phyloP scores from a whole-genome alignment of 2,888 invertebrate species.

The Galeopsomyia nigrocyanea region DNA sequence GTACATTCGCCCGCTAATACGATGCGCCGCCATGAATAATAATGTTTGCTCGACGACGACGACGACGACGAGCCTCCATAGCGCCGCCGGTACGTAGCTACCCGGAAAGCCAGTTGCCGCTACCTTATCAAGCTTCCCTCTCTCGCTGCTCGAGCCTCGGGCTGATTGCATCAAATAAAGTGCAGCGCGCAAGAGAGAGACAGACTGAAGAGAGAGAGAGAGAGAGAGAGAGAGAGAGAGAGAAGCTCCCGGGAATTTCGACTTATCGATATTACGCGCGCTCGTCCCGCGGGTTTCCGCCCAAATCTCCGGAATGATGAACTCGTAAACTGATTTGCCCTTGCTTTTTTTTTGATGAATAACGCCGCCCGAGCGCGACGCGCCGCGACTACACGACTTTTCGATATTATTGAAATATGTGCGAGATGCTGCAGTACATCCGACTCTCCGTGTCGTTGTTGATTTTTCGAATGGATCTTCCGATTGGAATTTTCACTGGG shows the following conservation, averaged over 20 bases:
- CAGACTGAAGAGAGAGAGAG: constrained; percentile 19
- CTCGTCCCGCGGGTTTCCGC: constrained; percentile 32
- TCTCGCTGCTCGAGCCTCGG: constrained; percentile 6
- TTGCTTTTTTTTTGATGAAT: neutral
- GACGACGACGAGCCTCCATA: constrained; percentile 23
- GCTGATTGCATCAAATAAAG: constrained; percentile 54
- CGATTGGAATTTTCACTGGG: no score
- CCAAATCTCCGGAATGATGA: constrained; percentile 29
- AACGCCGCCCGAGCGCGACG: no score
- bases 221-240: constrained; percentile 14
- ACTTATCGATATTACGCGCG: constrained; percentile 44
- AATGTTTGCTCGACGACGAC: constrained; percentile 52
- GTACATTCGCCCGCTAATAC: constrained; percentile 55
- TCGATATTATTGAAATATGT: no score
- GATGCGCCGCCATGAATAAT: constrained; percentile 59
- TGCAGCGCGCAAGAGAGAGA: constrained; percentile 21
- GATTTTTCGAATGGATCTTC: no score
- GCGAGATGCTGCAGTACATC: no score
- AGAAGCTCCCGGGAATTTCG: constrained; percentile 46
- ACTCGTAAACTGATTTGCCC: constrained; percentile 29
- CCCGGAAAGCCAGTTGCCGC: constrained; percentile 14
- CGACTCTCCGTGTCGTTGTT: no score
- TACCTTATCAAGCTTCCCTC: constrained; percentile 29
- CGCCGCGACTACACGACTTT: no score
- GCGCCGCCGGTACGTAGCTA: constrained; percentile 9